A percentile compares a stretch with the other conserved stretches of the same genome.
phyloP scores from a whole-genome alignment of 2,113 vertebrate genomes.

The Rhineura floridana region DNA sequence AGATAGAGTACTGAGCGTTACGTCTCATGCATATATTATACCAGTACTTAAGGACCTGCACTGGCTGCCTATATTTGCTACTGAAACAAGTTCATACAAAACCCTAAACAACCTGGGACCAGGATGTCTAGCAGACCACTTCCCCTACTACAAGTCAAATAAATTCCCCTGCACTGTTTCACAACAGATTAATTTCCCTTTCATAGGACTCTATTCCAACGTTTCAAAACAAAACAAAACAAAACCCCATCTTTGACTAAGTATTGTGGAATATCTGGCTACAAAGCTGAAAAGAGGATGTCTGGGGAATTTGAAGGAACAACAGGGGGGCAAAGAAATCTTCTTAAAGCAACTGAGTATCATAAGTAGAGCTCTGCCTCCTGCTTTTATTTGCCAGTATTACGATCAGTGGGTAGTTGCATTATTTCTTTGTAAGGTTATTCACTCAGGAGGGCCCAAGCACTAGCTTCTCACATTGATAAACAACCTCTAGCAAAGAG shows the following conservation, averaged over 20 bases:
- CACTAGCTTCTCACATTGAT: neutral
- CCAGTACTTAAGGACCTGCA: too few relatives aligned
- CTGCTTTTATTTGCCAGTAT: neutral
- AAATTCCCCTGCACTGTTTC: neutral
- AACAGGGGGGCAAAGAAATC: fast-evolving
- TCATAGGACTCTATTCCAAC: neutral
- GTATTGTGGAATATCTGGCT: fast-evolving
- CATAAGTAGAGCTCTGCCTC: neutral
- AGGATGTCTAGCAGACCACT: too few relatives aligned
- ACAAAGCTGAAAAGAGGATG: neutral
- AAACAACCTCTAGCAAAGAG: conserved; percentile 3
- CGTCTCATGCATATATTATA: too few relatives aligned
- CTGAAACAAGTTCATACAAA: too few relatives aligned
- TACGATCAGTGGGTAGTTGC: neutral
- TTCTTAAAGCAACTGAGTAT: neutral
- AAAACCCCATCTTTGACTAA: neutral
- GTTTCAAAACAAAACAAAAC: neutral
- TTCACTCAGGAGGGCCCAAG: conserved; percentile 13
- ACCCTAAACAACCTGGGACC: too few relatives aligned
- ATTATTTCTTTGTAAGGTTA: neutral
- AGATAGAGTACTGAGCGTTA: too few relatives aligned
- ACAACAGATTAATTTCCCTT: neutral
- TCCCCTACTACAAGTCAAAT: too few relatives aligned
- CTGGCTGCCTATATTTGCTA: too few relatives aligned
- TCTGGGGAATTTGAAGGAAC: neutral